phyloP scores from a whole-genome alignment of 2,888 invertebrate genomes.

The Tenthredo scrophulariae region DNA sequence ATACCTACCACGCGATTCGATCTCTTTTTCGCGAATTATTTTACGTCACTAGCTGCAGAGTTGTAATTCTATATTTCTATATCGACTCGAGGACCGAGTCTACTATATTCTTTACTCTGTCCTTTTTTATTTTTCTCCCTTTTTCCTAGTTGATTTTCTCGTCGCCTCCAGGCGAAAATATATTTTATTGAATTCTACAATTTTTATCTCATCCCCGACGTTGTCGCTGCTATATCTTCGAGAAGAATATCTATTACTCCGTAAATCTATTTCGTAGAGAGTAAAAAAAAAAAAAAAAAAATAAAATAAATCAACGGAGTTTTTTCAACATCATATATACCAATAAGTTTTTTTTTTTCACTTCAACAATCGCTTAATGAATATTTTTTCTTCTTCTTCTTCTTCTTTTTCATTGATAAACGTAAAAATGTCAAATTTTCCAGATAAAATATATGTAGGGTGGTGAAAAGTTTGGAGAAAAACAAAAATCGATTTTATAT shows the following conservation, averaged over 20 bases:
- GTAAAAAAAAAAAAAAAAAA: too few species aligned
- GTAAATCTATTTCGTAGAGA: background rate
- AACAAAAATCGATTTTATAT: too few species aligned
- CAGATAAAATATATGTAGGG: too few species aligned
- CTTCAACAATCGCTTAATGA: too few species aligned
- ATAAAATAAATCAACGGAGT: too few species aligned
- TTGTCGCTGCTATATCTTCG: background rate
- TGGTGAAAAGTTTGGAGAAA: too few species aligned
- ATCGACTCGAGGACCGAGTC: background rate
- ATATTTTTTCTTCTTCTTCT: too few species aligned
- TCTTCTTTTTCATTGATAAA: too few species aligned
- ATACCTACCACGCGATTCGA: background rate
- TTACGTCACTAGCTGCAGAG: background rate
- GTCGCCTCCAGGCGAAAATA: background rate
- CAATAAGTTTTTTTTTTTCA: too few species aligned
- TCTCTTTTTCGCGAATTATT: background rate
- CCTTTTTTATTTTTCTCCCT: background rate
- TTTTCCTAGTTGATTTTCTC: background rate
- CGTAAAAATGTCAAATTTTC: too few species aligned
- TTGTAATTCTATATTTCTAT: background rate
- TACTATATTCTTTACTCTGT: background rate
- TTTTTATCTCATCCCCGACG: background rate
- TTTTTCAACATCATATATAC: too few species aligned
- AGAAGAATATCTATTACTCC: background rate
- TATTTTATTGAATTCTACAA: slow-evolving; percentile 4